Evolutionary conservation across 2,797 vertebrate genomes (phyloP).

Genomic region (Lagorchestes hirsutus): DNA sequence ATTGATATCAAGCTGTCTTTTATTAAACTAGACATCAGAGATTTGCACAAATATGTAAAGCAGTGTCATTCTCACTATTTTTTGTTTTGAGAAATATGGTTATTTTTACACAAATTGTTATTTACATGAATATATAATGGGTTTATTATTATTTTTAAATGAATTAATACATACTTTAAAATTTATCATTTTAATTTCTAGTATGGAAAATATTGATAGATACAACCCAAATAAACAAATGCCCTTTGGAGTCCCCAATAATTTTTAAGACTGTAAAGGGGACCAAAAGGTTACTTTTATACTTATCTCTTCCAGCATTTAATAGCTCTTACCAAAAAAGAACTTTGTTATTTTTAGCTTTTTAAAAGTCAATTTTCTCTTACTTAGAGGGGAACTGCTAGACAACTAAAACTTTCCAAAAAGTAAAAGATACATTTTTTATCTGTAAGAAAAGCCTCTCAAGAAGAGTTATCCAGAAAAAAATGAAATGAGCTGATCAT

Average conservation of each 20-base stretch:
- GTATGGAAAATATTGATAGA: not conserved
- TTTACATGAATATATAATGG: not conserved
- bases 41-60: not conserved
- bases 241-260: not conserved
- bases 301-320: not conserved
- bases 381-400: not conserved
- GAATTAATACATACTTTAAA: not conserved
- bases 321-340: not conserved
- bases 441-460: not conserved
- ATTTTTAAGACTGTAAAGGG: not conserved
- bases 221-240: not conserved
- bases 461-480: not conserved
- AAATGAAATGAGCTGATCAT: not conserved
- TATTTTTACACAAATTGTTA: not conserved
- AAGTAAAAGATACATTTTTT: not conserved
- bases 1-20: not conserved
- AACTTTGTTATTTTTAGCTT: not conserved
- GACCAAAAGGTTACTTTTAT: not conserved
- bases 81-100: not conserved
- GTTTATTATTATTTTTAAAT: not conserved
- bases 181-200: not conserved
- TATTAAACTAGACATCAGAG: not conserved
- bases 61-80: not conserved
- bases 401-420: not conserved
- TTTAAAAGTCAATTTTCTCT: not conserved